Percentiles rank a stretch among this genome's conserved stretches.
Evolutionary conservation across 2,888 invertebrate genomes (phyloP).

Genomic region (Lasioglossum calceatum): DNA sequence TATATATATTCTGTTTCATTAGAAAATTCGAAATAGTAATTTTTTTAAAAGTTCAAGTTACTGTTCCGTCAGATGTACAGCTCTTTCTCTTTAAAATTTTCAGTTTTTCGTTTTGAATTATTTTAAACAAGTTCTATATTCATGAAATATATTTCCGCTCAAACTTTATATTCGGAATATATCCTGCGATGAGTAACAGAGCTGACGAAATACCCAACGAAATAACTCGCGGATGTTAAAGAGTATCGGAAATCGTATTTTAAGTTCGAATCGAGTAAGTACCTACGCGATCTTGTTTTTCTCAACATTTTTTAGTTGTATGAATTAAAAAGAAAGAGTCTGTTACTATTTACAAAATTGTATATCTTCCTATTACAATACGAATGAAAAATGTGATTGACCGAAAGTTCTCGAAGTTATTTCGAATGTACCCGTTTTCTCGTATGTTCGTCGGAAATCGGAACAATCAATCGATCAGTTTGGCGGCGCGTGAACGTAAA

Average conservation of each 20-base stretch:
- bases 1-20: neutral
- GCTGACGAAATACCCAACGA: neutral
- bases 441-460: constrained; percentile 37
- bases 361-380: neutral
- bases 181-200: no score
- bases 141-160: neutral
- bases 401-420: constrained; percentile 13
- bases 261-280: neutral
- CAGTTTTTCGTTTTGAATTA: neutral
- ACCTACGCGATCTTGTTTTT: neutral
- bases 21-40: neutral
- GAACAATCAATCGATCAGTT: constrained; percentile 20
- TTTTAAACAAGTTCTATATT: neutral
- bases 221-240: neutral
- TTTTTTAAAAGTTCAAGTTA: neutral
- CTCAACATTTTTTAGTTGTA: neutral
- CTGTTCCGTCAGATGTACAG: neutral
- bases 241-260: neutral
- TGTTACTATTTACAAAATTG: neutral
- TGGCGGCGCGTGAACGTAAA: constrained; percentile 12
- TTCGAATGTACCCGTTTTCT: constrained; percentile 22
- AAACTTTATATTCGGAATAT: neutral
- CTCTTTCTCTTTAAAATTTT: neutral
- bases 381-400: neutral
- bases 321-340: neutral